Base-by-base conservation (phyloP, 2,113 vertebrate species). In the Albula goreensis region DNA sequence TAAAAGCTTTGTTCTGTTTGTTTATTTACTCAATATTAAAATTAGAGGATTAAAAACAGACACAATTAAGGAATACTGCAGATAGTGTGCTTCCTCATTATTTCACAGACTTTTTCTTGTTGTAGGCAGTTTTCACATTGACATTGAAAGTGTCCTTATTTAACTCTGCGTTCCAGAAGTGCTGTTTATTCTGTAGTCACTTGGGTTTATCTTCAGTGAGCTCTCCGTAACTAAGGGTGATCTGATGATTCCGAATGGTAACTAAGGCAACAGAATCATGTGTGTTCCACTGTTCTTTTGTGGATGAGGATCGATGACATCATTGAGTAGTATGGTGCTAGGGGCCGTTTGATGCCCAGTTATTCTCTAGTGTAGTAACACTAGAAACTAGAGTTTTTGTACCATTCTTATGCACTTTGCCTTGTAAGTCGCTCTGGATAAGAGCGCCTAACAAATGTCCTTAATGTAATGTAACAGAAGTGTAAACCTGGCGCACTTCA, bases 1-100 rank as follows among this genome's bases (percentile, higher is more conserved):
- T 51, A 11, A 12, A 60, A 10, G 41, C 31, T 17, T 53, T 53
- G 41, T 74, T 50, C n/a, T 82, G 80, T 82, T 82, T 53, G 19
- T 82, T n/a, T 80, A n/a, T 74, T 70, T 31, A 74, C 22, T 82
- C 8, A 82, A 56, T 53, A 82, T 84, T 84, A 15, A 31, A 31
- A 77, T 77, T 74, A 77, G 66, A 70, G 13, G 63, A 74, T 74
- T 31, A 25, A 50, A 51, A 74, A 84, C 57, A 63, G 22, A 57
- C 63, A 66, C 60, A 66, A 74, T 74, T 31, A 25, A 70, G n/a
- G 31, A 74, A 77, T 66, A 74, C 19, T 66, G 31, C 25, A 12
- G 49, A 50, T 79, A 79, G 25, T 50, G 1, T 83, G 50, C 57
- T 83, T 74, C 19, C 66, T 83, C 63, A 63, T 66, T 66, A 66